Conservation (phyloP, 2,888 invertebrate genomes). For the Protophormia terraenovae region DNA sequence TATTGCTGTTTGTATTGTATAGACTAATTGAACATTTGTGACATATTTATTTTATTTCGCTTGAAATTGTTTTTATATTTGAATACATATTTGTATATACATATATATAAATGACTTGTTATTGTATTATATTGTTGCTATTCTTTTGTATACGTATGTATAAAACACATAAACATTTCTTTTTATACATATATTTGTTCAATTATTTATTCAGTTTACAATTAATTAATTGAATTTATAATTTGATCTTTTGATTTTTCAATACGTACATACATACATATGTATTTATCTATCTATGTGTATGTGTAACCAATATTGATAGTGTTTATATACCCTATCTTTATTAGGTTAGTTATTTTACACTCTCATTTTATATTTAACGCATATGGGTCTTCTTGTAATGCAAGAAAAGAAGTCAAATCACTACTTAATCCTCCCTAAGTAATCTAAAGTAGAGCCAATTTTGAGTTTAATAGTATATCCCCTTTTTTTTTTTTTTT, state of each 20-base stretch:
- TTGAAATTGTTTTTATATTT: neutral
- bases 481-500: too few relatives aligned
- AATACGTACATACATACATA: neutral
- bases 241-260: slow-evolving; percentile 62
- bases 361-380: too few relatives aligned
- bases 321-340: too few relatives aligned
- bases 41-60: slow-evolving; percentile 1
- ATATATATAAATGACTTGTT: too few relatives aligned
- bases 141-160: too few relatives aligned
- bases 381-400: too few relatives aligned
- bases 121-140: too few relatives aligned
- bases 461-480: too few relatives aligned
- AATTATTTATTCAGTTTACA: slow-evolving; percentile 33
- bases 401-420: too few relatives aligned
- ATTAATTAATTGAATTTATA: slow-evolving; percentile 60
- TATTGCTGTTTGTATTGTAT: slow-evolving; percentile 22
- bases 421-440: too few relatives aligned
- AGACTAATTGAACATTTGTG: slow-evolving; percentile 45
- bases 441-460: too few relatives aligned
- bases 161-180: neutral
- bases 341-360: too few relatives aligned
- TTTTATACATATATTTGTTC: neutral
- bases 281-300: neutral
- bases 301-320: neutral
- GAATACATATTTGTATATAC: neutral